Base-by-base conservation (phyloP, 1,140 invertebrate genomes). In the Drosophila sp. region DNA sequence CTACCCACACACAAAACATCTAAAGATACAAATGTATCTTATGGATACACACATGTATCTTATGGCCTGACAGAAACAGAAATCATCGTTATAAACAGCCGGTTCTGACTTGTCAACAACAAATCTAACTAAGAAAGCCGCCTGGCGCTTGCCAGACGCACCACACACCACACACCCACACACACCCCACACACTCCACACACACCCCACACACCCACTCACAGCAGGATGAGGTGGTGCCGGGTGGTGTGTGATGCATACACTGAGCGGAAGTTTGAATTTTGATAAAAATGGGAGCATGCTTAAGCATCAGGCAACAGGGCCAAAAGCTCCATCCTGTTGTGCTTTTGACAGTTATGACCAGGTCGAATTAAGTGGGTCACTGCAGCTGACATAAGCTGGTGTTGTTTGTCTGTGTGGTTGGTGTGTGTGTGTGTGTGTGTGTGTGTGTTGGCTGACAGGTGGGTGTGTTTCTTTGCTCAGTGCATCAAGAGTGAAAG, bases 251-350 rank as follows among this genome's bases (percentile, higher is more conserved):
- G 25, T 48, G 45, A 2, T 54, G 51, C 40, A 16, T 76, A 79
- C 75, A 82, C 82, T 82, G 75, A 89, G 69, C 78, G 82, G 82
- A 86, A 86, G 82, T 86, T 86, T 87, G 53, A 51, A 36, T 82
- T 73, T 21, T 76, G 83, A 78, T 87, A 87, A 38, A 34, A 29
- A 29, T 59, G 57, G 78, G 66, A 64, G 54, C 81, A 71, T 21
- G 21, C 21, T 21, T 21, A 21, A 21, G 4, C 41, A 16, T 21
- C 38, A 66, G 38, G 9, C 65, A 46, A 41, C 46, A 29, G 46
- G 43, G 64, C 7, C 36, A 58, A 66, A 64, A 27, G 46, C 53
- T 45, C 38, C 45, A 76, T 81, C 78, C 82, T 69, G 80, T 43
- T 50, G 63, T 51, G 80, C 74, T 75, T 82, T 78, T 78, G 79